These are phyloP conservation scores for Cyphomyrmex costatus DNA, from an alignment of 1,140 invertebrate species.

Conservation along the genomic window DNA sequence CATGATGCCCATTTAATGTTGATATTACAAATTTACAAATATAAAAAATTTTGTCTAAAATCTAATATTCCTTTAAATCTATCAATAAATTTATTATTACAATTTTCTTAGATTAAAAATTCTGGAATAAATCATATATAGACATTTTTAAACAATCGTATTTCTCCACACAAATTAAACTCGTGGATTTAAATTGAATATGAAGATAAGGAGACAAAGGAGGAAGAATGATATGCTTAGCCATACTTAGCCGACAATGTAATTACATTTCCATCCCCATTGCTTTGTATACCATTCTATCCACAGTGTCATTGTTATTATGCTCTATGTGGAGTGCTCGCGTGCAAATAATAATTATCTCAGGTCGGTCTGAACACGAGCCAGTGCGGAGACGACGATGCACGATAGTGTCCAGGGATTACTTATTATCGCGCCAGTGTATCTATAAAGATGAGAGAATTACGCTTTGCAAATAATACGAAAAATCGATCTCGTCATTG, in stretches of 20 bases:
- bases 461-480: slow-evolving; percentile 60
- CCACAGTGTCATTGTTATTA: slow-evolving; percentile 43
- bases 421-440: slow-evolving; percentile 51
- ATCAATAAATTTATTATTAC: not conserved
- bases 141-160: not conserved
- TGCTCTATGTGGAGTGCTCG: slow-evolving; percentile 23
- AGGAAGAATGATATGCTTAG: slow-evolving; percentile 39
- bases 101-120: not conserved
- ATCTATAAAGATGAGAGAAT: not conserved
- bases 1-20: not conserved
- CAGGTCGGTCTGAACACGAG: slow-evolving; percentile 31
- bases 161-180: slow-evolving; percentile 31
- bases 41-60: not conserved
- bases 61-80: not conserved
- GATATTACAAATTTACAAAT: not conserved
- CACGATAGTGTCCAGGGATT: slow-evolving; percentile 30
- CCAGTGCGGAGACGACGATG: not conserved
- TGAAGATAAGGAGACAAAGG: slow-evolving; percentile 42
- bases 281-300: slow-evolving; percentile 51
- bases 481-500: slow-evolving; percentile 63
- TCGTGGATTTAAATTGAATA: slow-evolving; percentile 55
- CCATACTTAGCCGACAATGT: slow-evolving; percentile 27
- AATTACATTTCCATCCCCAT: slow-evolving; percentile 49
- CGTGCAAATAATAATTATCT: slow-evolving; percentile 64
- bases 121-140: not conserved